Percentiles rank a stretch among this genome's conserved stretches.
Conservation (phyloP, 2,888 invertebrate species). For the Polymixis lichenea region DNA sequence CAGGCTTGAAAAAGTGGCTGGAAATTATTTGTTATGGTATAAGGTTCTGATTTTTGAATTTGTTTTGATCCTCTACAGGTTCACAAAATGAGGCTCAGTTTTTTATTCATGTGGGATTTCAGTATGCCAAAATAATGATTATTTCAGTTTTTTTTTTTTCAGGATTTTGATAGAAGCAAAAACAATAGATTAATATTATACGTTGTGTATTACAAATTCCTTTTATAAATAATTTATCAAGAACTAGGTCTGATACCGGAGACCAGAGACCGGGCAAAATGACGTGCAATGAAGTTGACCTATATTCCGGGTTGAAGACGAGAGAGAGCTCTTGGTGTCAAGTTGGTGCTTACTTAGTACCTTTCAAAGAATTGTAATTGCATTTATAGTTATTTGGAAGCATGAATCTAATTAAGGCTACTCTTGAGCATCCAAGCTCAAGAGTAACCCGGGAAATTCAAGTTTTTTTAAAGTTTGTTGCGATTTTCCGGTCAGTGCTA, state of each 20-base stretch:
- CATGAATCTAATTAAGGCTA: not conserved
- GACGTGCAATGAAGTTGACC: not conserved
- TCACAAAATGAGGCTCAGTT: not conserved
- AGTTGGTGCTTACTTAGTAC: not conserved
- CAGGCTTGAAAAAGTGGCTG: too few species aligned
- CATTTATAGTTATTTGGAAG: not conserved
- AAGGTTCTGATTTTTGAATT: not conserved
- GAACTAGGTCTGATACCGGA: not conserved
- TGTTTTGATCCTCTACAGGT: not conserved
- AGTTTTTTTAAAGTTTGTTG: too few species aligned
- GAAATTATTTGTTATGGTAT: too few species aligned
- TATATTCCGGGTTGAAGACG: not conserved
- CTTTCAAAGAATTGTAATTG: not conserved
- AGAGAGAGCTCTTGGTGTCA: not conserved
- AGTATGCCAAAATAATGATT: not conserved
- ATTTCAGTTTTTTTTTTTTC: not conserved
- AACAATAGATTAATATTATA: not conserved
- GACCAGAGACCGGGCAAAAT: not conserved
- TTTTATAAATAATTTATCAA: not conserved
- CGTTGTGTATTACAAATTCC: not conserved
- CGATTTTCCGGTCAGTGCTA: too few species aligned
- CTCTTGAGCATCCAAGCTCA: too few species aligned
- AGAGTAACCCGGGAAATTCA: too few species aligned
- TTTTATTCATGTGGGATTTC: not conserved
- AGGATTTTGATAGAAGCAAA: not conserved